A percentile compares a stretch with the other conserved stretches of the same genome.
Conservation (phyloP, 2,888 invertebrate species). For the Adelphocoris suturalis region DNA sequence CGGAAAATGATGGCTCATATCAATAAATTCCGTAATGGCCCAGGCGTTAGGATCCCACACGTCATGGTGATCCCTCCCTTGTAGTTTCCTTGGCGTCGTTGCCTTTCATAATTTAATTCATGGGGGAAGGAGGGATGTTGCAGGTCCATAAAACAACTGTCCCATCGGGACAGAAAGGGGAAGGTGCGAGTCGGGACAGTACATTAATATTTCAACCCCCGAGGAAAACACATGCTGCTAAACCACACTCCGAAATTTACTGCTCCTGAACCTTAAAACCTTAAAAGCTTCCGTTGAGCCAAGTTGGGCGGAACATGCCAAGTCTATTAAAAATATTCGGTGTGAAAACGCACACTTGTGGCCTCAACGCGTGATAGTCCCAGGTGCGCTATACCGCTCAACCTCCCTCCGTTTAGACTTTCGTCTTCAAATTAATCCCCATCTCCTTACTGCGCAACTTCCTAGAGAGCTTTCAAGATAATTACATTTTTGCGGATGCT, state of each 20-base stretch:
- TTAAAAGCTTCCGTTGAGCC: slow-evolving; percentile 8
- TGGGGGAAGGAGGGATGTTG: not conserved
- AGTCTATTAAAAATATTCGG: slow-evolving; percentile 66
- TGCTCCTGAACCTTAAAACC: slow-evolving; percentile 24
- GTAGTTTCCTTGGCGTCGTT: slow-evolving; percentile 3
- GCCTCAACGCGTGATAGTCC: slow-evolving; percentile 40
- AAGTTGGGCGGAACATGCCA: slow-evolving; percentile 33
- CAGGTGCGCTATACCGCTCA: slow-evolving; percentile 31
- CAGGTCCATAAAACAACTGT: slow-evolving; percentile 60
- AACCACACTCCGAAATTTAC: slow-evolving; percentile 53
- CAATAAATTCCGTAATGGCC: too few relatives aligned
- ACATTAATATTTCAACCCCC: slow-evolving; percentile 60
- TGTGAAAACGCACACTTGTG: slow-evolving; percentile 40
- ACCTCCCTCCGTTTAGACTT: not conserved
- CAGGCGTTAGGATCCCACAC: too few relatives aligned
- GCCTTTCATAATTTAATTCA: slow-evolving; percentile 46
- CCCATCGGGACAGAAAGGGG: slow-evolving; percentile 43
- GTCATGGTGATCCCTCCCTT: not conserved
- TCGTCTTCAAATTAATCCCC: slow-evolving; percentile 63
- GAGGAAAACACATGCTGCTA: slow-evolving; percentile 55
- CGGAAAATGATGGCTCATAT: too few relatives aligned
- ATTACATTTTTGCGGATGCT: not conserved
- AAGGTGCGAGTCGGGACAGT: slow-evolving; percentile 45
- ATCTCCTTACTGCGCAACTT: slow-evolving; percentile 10
- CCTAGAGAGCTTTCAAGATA: slow-evolving; percentile 50